These are phyloP conservation scores for Mustelus asterias DNA, from an alignment of 2,113 vertebrate genomes.

Conservation along the genomic window DNA sequence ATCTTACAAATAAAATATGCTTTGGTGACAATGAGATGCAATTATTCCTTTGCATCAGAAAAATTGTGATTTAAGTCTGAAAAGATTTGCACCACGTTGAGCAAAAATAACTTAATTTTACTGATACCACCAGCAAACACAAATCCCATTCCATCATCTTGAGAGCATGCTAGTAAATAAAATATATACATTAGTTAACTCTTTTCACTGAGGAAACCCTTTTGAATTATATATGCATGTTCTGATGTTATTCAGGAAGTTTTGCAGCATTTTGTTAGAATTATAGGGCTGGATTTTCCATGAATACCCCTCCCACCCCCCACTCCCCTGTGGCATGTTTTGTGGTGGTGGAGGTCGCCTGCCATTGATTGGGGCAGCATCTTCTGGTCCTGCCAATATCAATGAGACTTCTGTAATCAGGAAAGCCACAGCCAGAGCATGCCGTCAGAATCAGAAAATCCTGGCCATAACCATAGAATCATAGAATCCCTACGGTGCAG, in stretches of 20 bases:
- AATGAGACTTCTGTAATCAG: no score
- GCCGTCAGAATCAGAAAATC: no score
- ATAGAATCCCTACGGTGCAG: no score
- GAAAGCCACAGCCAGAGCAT: no score
- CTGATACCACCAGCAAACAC: not conserved
- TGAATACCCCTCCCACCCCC: no score
- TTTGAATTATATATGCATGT: not conserved
- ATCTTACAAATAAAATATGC: not conserved
- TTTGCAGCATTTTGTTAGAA: not conserved
- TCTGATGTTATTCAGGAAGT: not conserved
- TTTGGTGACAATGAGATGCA: not conserved
- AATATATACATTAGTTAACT: not conserved
- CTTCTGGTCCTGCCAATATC: no score
- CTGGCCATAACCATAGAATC: no score
- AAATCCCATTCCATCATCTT: not conserved
- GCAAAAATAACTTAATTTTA: not conserved
- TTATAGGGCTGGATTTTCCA: not conserved
- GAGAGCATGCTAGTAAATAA: not conserved
- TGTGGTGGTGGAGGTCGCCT: no score
- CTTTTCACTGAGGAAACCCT: not conserved
- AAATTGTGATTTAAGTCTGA: not conserved
- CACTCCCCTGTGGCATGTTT: no score
- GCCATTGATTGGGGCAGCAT: no score
- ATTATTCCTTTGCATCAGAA: not conserved
- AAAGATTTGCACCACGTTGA: not conserved